Evolutionary conservation across 2,113 vertebrate species (phyloP), one percentile per base, ranked within the genome.

Genomic region (Pionites leucogaster): DNA sequence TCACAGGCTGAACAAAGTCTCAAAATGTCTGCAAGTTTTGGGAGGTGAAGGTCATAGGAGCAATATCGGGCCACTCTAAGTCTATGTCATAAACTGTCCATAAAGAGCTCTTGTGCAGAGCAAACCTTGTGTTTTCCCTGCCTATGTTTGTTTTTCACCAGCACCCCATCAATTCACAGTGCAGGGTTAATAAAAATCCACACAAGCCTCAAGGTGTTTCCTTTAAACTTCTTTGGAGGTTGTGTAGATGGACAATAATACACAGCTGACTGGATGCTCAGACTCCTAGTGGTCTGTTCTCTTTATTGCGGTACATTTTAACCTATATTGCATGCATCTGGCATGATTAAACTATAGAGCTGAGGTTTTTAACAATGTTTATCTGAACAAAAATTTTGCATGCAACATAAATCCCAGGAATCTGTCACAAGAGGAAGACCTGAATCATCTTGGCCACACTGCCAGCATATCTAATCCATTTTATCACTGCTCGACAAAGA

Each of bases 31-130:
- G 77, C 83, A 74, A 92, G 88, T 86, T 97, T 96, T 88, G 85
- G 95, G 91, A 95, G 94, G 93, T 33, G 88, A 96, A 97, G 95
- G 97, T 97, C 95, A 53, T 12, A 84, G 81, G 62, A 95, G 91
- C 94, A 95, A 25, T 95, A 96, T 95, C 10, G 47, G 93, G 82
- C 95, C 76, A 80, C 95, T 96, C 86, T 95, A 91, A 95, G 92
- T 82, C 86, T 79, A 90, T 96, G 97, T 96, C 97, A 98, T 98
- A 97, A 98, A 98, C 95, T 88, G 86, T 98, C 97, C 96, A 97
- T 98, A 98, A 98, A 97, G 96, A 94, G 92, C 96, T 95, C 96
- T 98, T 97, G 94, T 97, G 95, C 42, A 23, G 86, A 93, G 92
- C 96, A 98, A 96, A 86, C 91, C 95, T 96, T 72, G 53, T 97